A percentile compares a stretch with the other conserved stretches of the same genome.
Evolutionary conservation across 2,888 invertebrate species (phyloP).

Genomic region (Platerodrilus igneus): DNA sequence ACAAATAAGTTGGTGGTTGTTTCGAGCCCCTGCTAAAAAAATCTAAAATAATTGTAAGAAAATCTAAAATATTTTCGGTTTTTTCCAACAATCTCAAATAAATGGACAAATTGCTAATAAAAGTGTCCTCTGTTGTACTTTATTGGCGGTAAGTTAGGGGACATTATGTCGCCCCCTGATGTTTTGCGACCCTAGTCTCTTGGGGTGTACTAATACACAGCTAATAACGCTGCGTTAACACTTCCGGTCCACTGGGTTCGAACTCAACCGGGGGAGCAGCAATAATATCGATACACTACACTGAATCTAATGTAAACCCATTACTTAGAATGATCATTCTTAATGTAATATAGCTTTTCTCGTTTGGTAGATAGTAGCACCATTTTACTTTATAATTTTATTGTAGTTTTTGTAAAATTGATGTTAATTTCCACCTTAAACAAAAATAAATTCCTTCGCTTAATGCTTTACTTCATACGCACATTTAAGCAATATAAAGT

Average conservation of each 20-base stretch:
- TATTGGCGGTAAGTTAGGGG: slow-evolving; percentile 23
- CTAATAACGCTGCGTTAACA: slow-evolving; percentile 50
- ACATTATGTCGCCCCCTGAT: slow-evolving; percentile 31
- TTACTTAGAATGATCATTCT: slow-evolving; percentile 24
- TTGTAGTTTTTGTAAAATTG: no score
- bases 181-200: slow-evolving; percentile 38
- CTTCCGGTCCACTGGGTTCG: slow-evolving; percentile 47
- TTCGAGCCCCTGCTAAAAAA: no score
- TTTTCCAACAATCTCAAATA: no score
- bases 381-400: no score
- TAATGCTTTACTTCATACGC: no score
- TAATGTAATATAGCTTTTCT: slow-evolving; percentile 23
- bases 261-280: slow-evolving; percentile 21
- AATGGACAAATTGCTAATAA: slow-evolving; percentile 31
- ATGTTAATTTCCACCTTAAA: no score
- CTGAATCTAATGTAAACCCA: slow-evolving; percentile 25
- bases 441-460: no score
- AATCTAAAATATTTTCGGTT: no score
- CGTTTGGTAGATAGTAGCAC: no score
- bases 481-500: no score
- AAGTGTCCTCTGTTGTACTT: slow-evolving; percentile 23
- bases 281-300: slow-evolving; percentile 25
- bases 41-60: no score
- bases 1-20: no score
- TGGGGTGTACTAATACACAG: slow-evolving; percentile 48